phyloP scores from a whole-genome alignment of 2,888 invertebrate species.

The Sinopyrophorus schimmeli region DNA sequence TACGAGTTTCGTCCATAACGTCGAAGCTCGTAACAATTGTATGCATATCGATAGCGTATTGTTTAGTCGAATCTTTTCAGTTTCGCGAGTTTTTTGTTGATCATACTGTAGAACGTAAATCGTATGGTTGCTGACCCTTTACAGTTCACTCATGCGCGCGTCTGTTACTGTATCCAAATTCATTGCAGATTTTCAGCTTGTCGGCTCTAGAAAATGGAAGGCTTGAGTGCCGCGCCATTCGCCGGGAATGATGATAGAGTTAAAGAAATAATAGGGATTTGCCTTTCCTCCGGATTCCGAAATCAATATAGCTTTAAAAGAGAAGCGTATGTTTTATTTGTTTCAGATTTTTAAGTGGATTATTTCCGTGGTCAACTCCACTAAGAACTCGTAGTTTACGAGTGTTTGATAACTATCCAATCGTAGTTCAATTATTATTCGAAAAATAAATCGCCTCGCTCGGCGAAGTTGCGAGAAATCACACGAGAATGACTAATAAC shows the following conservation, averaged over 20 bases:
- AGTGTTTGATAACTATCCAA: constrained; percentile 2
- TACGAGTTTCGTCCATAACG: too few species aligned
- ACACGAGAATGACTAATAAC: too few species aligned
- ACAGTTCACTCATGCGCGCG: constrained; percentile 43
- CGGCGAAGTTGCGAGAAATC: constrained; percentile 2
- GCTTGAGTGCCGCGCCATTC: constrained; percentile 54
- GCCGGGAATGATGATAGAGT: constrained; percentile 54
- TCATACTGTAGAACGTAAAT: too few species aligned
- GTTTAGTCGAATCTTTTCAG: too few species aligned
- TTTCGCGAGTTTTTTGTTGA: too few species aligned
- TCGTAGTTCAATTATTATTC: constrained; percentile 2
- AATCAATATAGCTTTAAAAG: constrained; percentile 50
- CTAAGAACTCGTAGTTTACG: background rate
- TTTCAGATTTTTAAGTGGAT: constrained; percentile 25
- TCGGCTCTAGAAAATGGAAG: constrained; percentile 54
- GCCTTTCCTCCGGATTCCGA: constrained; percentile 51
- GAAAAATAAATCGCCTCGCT: constrained; percentile 8
- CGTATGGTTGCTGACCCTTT: constrained; percentile 36
- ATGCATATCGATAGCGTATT: too few species aligned
- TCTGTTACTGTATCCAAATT: constrained; percentile 54
- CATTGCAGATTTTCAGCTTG: constrained; percentile 57
- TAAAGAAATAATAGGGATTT: constrained; percentile 55
- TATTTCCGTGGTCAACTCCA: constrained; percentile 3
- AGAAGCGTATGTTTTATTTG: constrained; percentile 45
- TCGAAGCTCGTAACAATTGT: too few species aligned